Evolutionary conservation across 2,888 invertebrate genomes (phyloP), one percentile per base, ranked within the genome.

Genomic region (Copidosoma aretas): DNA sequence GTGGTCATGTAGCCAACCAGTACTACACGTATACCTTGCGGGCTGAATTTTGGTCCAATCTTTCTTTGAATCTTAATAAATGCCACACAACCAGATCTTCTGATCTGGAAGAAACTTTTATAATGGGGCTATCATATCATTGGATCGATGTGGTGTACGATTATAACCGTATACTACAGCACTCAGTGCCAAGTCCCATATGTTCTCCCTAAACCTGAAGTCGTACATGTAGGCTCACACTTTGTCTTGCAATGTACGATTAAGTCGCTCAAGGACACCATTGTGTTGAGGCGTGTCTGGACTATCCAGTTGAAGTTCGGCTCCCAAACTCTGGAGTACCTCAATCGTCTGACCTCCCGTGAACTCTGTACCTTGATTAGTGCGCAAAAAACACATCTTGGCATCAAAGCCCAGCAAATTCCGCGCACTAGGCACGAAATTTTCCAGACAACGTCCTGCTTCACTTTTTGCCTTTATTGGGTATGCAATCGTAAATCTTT

Each of bases 341-440:
- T 73, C 73, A 17, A 67, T 15, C 1, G 73, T 74, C 19, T 73
- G 59, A 1, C 71, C 70, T n/a, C 75, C 74, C 32, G 73, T 75
- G 62, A 51, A 75, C 56, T 76, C 73, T 0, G 62, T 75, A 39
- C 70, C 75, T 43, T 73, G 63, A 66, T 76, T 75, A 3, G 70
- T 60, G 12, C 73, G 60, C 52, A 75, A 59, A 60, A 75, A 74
- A 52, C 75, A 77, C 3, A 75, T 64, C 58, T 75, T 74, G 14
- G 67, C 70, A 58, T 75, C 70, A 17, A 25, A 25, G n/a, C 73
- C 74, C 60, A 74, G 56, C 58, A 75, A 32, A 64, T 75, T 75
- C 69, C 74, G 63, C 10, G 73, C 70, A 12, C 70, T 70, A 49
- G 46, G 71, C n/a, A 76, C 51, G 58, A 73, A 73, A 17, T 19